Evolutionary conservation across 2,797 vertebrate genomes (phyloP).

Genomic region (Luscinia luscinia): DNA sequence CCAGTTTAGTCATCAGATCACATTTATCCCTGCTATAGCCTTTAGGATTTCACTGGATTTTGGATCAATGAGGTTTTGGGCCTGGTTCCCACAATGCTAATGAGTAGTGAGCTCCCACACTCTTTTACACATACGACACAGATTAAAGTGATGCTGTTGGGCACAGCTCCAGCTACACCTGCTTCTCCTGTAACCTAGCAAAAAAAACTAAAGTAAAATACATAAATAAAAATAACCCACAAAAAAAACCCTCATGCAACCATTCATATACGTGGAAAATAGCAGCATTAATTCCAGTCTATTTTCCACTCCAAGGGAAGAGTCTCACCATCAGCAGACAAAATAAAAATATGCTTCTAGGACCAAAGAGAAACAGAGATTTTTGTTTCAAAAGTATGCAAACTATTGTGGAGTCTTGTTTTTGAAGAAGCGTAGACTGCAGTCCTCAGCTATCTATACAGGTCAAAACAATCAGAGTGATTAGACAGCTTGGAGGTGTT

Average conservation of each 20-base stretch:
- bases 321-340: background rate
- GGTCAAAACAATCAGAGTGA: background rate
- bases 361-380: background rate
- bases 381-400: background rate
- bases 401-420: background rate
- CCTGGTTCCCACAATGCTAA: background rate
- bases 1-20: background rate
- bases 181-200: background rate
- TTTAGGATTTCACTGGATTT: conserved; percentile 16
- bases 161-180: background rate
- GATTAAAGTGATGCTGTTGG: background rate
- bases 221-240: background rate
- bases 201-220: background rate
- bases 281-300: background rate
- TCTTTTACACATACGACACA: background rate
- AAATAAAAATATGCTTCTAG: background rate
- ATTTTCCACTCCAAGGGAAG: background rate
- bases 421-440: background rate
- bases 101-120: background rate
- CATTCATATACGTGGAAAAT: background rate
- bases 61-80: conserved; percentile 13
- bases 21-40: background rate
- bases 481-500: background rate
- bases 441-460: background rate
- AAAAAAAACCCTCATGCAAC: background rate